phyloP scores from a whole-genome alignment of 2,888 invertebrate species.

The Limnephilus marmoratus region DNA sequence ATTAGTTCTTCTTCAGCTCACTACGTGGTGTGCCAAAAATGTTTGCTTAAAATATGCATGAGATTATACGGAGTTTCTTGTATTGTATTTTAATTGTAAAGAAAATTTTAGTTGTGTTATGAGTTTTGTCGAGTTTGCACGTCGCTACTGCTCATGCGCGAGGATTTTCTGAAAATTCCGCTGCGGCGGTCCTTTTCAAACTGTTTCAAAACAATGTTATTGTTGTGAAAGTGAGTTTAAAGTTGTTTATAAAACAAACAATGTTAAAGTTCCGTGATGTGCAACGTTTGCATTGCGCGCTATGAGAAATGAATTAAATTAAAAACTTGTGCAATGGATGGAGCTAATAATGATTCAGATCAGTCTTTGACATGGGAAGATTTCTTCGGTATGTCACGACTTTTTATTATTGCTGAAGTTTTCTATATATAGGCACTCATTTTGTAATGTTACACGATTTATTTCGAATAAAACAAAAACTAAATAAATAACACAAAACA shows the following conservation, averaged over 20 bases:
- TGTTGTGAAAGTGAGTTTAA: neutral
- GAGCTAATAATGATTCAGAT: constrained; percentile 79
- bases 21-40: neutral
- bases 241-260: constrained; percentile 13
- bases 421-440: too few relatives aligned
- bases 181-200: constrained; percentile 17
- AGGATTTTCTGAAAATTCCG: constrained; percentile 33
- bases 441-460: neutral
- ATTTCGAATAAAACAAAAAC: neutral
- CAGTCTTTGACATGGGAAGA: constrained; percentile 85
- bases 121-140: constrained; percentile 15
- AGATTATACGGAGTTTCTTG: neutral
- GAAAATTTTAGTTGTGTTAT: constrained; percentile 28
- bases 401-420: neutral
- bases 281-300: neutral
- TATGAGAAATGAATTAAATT: constrained; percentile 25
- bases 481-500: neutral
- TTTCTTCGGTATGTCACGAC: constrained; percentile 80
- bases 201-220: constrained; percentile 13
- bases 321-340: constrained; percentile 72
- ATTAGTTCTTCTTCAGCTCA: neutral
- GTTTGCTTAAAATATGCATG: neutral
- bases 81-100: neutral
- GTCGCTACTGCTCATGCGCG: constrained; percentile 44
- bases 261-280: constrained; percentile 9